These are phyloP conservation scores for Dendrolimus houi DNA, from an alignment of 2,888 invertebrate species.

Conservation along the genomic window DNA sequence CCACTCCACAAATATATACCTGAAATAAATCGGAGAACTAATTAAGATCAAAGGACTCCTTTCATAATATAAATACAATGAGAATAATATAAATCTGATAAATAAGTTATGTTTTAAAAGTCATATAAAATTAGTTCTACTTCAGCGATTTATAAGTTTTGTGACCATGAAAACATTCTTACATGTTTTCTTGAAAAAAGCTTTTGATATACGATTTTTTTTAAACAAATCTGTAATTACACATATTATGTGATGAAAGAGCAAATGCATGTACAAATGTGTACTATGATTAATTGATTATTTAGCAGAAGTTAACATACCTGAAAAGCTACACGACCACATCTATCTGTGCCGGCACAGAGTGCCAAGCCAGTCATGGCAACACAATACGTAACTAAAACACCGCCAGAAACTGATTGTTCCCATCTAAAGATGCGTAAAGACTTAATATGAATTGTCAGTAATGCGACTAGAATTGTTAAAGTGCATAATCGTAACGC, in stretches of 20 bases:
- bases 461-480: conserved; percentile 23
- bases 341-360: conserved; percentile 21
- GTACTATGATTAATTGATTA: background rate
- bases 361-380: conserved; percentile 31
- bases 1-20: conserved; percentile 38
- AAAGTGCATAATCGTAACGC: conserved; percentile 27
- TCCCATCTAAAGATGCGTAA: conserved; percentile 53
- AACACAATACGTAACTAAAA: conserved; percentile 42
- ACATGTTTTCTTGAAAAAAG: too few species aligned
- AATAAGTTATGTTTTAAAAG: too few species aligned
- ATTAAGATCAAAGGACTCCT: too few species aligned
- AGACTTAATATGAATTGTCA: conserved; percentile 41
- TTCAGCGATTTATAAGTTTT: too few species aligned
- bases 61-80: too few species aligned
- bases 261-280: too few species aligned
- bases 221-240: too few species aligned
- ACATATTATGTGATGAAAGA: too few species aligned
- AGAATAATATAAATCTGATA: too few species aligned
- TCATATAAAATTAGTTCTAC: too few species aligned
- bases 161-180: too few species aligned
- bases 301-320: conserved; percentile 17
- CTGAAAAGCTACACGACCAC: conserved; percentile 29
- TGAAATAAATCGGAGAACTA: conserved; percentile 11
- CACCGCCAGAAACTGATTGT: conserved; percentile 44
- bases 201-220: too few species aligned